Percentiles rank a stretch among this genome's conserved stretches.
These are phyloP conservation scores for Limnothrissa miodon DNA, from an alignment of 2,113 vertebrate genomes.

Conservation along the genomic window DNA sequence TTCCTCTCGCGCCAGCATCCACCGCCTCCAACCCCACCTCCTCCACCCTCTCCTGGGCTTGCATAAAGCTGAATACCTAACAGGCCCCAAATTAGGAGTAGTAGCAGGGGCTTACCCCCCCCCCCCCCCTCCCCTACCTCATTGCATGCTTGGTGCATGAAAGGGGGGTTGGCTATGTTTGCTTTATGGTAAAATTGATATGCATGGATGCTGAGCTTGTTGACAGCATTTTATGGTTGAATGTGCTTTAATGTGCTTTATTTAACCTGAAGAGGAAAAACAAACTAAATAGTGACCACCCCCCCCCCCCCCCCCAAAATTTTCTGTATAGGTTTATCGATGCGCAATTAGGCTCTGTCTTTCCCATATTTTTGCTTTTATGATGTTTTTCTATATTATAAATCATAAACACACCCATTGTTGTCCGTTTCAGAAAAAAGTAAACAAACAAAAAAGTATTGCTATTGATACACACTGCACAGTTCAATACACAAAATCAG, in stretches of 20 bases:
- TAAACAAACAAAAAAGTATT: neutral
- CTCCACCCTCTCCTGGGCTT: neutral
- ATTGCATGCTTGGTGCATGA: neutral
- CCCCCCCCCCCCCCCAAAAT: neutral
- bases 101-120: conserved; percentile 15
- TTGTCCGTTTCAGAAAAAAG: neutral
- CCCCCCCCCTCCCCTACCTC: neutral
- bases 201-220: neutral
- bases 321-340: too few species aligned
- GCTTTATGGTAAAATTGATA: neutral
- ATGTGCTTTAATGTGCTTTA: too few species aligned
- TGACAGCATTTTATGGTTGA: neutral
- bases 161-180: conserved; percentile 13
- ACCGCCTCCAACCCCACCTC: neutral
- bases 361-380: too few species aligned
- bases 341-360: too few species aligned
- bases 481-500: neutral
- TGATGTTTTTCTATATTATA: too few species aligned
- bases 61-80: neutral
- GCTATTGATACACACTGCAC: neutral
- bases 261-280: neutral
- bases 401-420: neutral
- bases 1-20: conserved; percentile 54
- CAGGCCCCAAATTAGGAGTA: neutral
- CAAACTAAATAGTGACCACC: neutral